These are phyloP conservation scores for Epinotia brunnichana DNA, from an alignment of 2,888 invertebrate species.

Conservation along the genomic window DNA sequence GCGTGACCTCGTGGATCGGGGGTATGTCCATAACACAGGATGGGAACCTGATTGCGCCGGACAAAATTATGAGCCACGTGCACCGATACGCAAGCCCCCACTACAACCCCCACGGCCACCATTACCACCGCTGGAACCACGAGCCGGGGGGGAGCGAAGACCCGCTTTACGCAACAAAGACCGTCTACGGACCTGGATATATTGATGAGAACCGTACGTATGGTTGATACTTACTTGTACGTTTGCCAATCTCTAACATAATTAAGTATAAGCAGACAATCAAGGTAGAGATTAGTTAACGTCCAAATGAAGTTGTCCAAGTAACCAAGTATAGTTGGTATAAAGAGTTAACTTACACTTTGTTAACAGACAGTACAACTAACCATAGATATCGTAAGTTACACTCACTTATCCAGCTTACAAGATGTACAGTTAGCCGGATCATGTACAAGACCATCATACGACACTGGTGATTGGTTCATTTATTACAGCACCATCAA, in stretches of 20 bases:
- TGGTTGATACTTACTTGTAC: slow-evolving; percentile 58
- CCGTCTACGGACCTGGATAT: slow-evolving; percentile 81
- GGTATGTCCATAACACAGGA: slow-evolving; percentile 82
- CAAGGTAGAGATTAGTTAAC: slow-evolving; percentile 63
- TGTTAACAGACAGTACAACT: slow-evolving; percentile 64
- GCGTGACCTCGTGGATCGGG: slow-evolving; percentile 80
- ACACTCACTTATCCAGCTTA: slow-evolving; percentile 70
- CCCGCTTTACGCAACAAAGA: slow-evolving; percentile 82
- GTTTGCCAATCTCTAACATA: slow-evolving; percentile 56
- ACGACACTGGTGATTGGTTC: slow-evolving; percentile 55
- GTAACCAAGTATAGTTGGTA: slow-evolving; percentile 56
- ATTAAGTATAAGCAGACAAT: background rate
- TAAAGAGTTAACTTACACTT: slow-evolving; percentile 62
- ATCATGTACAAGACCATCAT: slow-evolving; percentile 46
- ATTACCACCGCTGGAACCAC: slow-evolving; percentile 80
- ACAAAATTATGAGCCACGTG: slow-evolving; percentile 81
- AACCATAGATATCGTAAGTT: slow-evolving; percentile 83
- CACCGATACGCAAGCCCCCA: slow-evolving; percentile 81
- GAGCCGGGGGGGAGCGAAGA: slow-evolving; percentile 81
- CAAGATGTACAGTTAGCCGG: slow-evolving; percentile 67
- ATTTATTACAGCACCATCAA: slow-evolving; percentile 57
- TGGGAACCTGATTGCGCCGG: slow-evolving; percentile 80
- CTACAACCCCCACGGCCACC: slow-evolving; percentile 80
- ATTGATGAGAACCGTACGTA: slow-evolving; percentile 84
- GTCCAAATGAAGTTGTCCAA: slow-evolving; percentile 57